phyloP scores from a whole-genome alignment of 2,888 invertebrate genomes.

The Mamestra brassicae region DNA sequence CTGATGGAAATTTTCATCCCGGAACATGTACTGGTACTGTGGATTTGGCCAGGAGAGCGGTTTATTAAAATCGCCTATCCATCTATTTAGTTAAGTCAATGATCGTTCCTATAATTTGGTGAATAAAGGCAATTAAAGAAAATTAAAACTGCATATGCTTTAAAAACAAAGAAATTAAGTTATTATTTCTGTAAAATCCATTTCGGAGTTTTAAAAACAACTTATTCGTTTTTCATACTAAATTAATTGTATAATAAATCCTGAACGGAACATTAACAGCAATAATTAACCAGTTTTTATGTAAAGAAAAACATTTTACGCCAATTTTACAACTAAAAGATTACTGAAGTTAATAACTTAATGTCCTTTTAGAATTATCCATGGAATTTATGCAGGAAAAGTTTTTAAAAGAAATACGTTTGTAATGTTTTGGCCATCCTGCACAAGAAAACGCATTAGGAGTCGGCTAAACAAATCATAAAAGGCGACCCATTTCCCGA shows the following conservation, averaged over 20 bases:
- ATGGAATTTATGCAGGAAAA: not conserved
- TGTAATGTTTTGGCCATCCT: not conserved
- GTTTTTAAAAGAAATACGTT: not conserved
- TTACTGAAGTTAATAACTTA: slow-evolving; percentile 42
- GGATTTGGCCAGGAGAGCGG: too few relatives aligned
- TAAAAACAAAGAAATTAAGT: slow-evolving; percentile 28
- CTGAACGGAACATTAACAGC: slow-evolving; percentile 14
- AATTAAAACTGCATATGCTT: not conserved
- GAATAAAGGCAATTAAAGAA: not conserved
- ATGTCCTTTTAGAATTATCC: slow-evolving; percentile 28
- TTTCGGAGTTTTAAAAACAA: not conserved
- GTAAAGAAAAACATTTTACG: slow-evolving; percentile 19
- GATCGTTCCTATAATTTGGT: too few relatives aligned
- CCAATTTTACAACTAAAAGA: slow-evolving; percentile 31
- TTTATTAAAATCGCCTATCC: not conserved
- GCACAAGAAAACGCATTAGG: slow-evolving; percentile 4
- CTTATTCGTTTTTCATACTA: not conserved
- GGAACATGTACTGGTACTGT: too few relatives aligned
- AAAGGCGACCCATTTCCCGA: slow-evolving; percentile 57
- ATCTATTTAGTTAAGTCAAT: not conserved
- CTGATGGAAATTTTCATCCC: too few relatives aligned
- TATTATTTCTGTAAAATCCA: slow-evolving; percentile 24
- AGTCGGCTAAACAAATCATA: slow-evolving; percentile 39
- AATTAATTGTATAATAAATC: slow-evolving; percentile 22
- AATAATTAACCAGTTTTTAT: slow-evolving; percentile 36